Conservation (phyloP, 1,140 invertebrate species). For the Babylonia areolata region DNA sequence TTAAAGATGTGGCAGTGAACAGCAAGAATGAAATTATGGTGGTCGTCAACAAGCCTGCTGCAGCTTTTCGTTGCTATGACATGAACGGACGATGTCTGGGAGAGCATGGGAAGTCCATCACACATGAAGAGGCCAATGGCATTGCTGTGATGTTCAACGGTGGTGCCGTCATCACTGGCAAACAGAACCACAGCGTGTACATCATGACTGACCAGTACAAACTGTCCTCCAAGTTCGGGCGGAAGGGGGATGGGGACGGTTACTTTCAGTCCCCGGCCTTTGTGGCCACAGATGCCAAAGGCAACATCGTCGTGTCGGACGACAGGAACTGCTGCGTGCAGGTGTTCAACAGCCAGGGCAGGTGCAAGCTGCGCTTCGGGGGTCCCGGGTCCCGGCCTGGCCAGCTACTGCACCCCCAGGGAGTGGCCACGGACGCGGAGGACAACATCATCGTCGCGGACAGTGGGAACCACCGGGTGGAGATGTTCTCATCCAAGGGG, state of each 20-base stretch:
- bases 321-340: conserved; percentile 68
- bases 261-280: conserved; percentile 64
- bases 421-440: conserved; percentile 96
- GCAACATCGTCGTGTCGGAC: conserved; percentile 69
- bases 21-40: conserved; percentile 63
- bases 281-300: conserved; percentile 63
- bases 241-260: conserved; percentile 91
- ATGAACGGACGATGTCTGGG: conserved; percentile 60
- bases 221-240: conserved; percentile 97
- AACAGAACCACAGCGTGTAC: conserved; percentile 94
- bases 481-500: conserved; percentile 85
- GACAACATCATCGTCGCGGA: conserved; percentile 98
- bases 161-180: conserved; percentile 64
- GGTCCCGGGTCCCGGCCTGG: conserved; percentile 54
- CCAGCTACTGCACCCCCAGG: conserved; percentile 96
- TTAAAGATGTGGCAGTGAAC: conserved; percentile 63
- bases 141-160: conserved; percentile 59
- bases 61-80: conserved; percentile 63
- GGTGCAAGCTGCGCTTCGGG: conserved; percentile 68
- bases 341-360: conserved; percentile 65
- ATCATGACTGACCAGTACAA: conserved; percentile 98
- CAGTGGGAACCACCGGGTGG: conserved; percentile 97
- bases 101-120: conserved; percentile 64
- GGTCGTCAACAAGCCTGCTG: conserved; percentile 59
- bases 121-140: conserved; percentile 67